Base-by-base conservation (phyloP, 2,888 invertebrate genomes). In the Prosapia bicincta region DNA sequence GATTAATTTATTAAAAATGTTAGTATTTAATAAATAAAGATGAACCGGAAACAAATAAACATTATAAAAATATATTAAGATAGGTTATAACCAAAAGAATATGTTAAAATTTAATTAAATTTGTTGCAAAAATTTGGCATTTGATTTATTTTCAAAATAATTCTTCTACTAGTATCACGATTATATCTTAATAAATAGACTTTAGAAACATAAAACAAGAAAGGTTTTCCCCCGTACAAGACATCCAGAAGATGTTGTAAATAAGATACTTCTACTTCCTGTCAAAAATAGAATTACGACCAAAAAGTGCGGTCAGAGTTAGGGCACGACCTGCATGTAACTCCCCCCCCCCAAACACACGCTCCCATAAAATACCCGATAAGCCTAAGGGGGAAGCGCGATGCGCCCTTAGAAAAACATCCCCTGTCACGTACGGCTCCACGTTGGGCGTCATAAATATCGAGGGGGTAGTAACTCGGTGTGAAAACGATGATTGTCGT, bases 401-500 rank as follows among this genome's bases (percentile, higher is more conserved):
- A 54, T 20, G 54, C 54, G 5, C 20, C 54, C 54, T 54, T 54
- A 54, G 54, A 54, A 54, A 54, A 54, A 54, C 54, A 54, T 20
- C 54, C 54, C 54, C 20, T 54, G 54, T 54, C 54, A 54, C 54
- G 54, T 54, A 20, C 20, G 54, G 54, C 54, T 54, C 54, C 54
- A 54, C n/a, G 54, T 20, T 9, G 54, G 54, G 54, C 54, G 54
- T 54, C 54, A 54, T 54, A 54, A 54, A 54, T 54, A 54, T 54
- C 20, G 54, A 20, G 20, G 54, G 54, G 54, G 54, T 54, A 54
- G 54, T 54, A 54, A 54, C 54, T 10, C 54, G 54, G 54, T 54
- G 54, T 54, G 54, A 54, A 54, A 54, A 54, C 54, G 54, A 54
- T 54, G 54, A 54, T 54, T 54, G 54, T 54, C n/a, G 54, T 54